These are phyloP conservation scores for Myodes glareolus DNA, from an alignment of 2,113 vertebrate genomes.

Conservation along the genomic window DNA sequence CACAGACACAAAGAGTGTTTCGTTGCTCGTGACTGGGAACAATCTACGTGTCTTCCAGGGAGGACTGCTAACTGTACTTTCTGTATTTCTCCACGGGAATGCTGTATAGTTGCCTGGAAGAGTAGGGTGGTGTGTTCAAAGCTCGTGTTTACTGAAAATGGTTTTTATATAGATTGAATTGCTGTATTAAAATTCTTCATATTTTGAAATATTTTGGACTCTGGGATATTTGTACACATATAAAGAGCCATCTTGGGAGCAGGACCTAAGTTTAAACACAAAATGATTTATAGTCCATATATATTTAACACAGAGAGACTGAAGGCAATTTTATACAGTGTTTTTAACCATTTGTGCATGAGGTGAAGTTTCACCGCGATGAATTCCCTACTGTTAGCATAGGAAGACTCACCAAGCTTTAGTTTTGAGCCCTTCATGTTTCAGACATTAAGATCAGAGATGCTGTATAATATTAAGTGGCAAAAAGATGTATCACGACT, in stretches of 20 bases:
- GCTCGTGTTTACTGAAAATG: background rate
- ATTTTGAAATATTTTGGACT: background rate
- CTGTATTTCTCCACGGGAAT: slow-evolving; percentile 9
- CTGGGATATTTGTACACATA: background rate
- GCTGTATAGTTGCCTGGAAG: background rate
- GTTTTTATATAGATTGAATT: background rate
- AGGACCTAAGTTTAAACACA: background rate
- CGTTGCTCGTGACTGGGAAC: slow-evolving; percentile 4
- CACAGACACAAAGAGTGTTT: background rate
- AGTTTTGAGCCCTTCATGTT: background rate
- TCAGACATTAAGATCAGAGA: background rate
- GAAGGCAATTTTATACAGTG: background rate
- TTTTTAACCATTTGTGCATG: background rate
- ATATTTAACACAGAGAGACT: background rate
- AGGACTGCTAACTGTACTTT: background rate
- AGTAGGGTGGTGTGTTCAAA: background rate
- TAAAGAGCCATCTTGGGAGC: background rate
- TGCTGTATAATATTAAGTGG: background rate
- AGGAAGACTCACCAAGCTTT: background rate
- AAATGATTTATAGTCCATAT: background rate
- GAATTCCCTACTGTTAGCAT: background rate
- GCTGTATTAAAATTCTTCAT: background rate
- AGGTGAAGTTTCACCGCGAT: background rate
- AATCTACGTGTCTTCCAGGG: background rate
- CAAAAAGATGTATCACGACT: slow-evolving; percentile 12